phyloP scores from a whole-genome alignment of 2,797 vertebrate genomes.

The Rhabdomys pumilio region DNA sequence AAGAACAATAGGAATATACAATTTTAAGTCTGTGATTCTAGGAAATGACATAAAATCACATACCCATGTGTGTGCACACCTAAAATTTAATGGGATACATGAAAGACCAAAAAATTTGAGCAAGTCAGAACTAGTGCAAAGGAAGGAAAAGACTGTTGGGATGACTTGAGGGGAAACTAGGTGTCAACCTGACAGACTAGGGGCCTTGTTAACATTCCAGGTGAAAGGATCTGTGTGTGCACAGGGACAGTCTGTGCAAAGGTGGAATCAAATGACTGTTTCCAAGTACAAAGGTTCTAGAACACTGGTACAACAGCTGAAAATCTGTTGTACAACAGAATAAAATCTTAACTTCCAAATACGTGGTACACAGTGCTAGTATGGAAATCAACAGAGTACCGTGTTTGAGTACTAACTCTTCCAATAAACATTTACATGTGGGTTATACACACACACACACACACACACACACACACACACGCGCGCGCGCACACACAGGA shows the following conservation, averaged over 20 bases:
- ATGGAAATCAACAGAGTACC: constrained; percentile 37
- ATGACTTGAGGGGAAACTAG: neutral
- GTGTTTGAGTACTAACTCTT: neutral
- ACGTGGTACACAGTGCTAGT: neutral
- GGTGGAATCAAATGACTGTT: constrained; percentile 27
- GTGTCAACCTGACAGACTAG: neutral
- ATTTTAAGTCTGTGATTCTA: constrained; percentile 27
- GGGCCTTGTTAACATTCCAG: neutral
- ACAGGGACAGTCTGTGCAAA: constrained; percentile 16
- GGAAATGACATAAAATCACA: constrained; percentile 40
- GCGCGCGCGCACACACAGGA: too few species aligned
- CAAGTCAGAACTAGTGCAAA: neutral
- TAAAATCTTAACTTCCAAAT: constrained; percentile 34
- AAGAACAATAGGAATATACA: neutral
- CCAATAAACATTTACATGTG: neutral
- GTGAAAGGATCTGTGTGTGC: neutral
- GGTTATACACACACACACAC: too few species aligned
- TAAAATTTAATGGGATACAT: neutral
- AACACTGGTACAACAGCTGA: constrained; percentile 54
- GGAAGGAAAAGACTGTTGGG: neutral
- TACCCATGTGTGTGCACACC: neutral
- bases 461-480: too few species aligned
- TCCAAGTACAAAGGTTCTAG: constrained; percentile 56
- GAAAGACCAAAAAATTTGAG: constrained; percentile 33
- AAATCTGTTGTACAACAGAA: neutral